These are phyloP conservation scores for Tetheella fluctuosa DNA, from an alignment of 2,888 invertebrate genomes.

Conservation along the genomic window DNA sequence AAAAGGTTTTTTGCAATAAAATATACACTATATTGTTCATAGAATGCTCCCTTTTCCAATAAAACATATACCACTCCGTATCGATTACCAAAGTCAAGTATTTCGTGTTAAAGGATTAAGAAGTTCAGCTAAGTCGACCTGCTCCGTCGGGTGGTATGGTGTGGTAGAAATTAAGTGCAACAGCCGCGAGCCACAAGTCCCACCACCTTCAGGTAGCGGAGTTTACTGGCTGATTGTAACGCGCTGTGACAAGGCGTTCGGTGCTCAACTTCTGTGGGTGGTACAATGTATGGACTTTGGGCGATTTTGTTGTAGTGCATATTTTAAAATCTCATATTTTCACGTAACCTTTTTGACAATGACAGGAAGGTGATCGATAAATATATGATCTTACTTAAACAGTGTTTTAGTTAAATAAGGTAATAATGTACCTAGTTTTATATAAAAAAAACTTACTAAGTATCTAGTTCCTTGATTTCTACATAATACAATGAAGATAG, in stretches of 20 bases:
- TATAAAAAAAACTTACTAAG: no score
- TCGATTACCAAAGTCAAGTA: not conserved
- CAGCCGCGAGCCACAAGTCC: conserved; percentile 10
- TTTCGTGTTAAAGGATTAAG: not conserved
- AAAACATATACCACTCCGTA: not conserved
- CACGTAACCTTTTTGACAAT: no score
- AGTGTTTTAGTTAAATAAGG: no score
- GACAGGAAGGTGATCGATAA: no score
- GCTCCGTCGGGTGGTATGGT: not conserved
- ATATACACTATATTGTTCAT: no score
- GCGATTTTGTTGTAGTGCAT: not conserved
- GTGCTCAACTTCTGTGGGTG: conserved; percentile 43
- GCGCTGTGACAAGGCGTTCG: conserved; percentile 59
- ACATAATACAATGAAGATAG: no score
- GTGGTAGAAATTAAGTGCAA: not conserved
- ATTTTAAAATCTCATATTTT: no score
- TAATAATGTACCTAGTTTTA: no score
- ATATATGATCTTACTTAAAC: no score
- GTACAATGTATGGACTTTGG: conserved; percentile 14
- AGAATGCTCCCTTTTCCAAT: not conserved
- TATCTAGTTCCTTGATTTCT: no score
- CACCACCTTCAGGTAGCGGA: conserved; percentile 9
- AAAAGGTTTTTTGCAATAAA: no score
- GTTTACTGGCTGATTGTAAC: conserved; percentile 56
- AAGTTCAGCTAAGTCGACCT: conserved; percentile 4